phyloP scores from a whole-genome alignment of 1,140 invertebrate genomes.

The Glossosoma conforme region DNA sequence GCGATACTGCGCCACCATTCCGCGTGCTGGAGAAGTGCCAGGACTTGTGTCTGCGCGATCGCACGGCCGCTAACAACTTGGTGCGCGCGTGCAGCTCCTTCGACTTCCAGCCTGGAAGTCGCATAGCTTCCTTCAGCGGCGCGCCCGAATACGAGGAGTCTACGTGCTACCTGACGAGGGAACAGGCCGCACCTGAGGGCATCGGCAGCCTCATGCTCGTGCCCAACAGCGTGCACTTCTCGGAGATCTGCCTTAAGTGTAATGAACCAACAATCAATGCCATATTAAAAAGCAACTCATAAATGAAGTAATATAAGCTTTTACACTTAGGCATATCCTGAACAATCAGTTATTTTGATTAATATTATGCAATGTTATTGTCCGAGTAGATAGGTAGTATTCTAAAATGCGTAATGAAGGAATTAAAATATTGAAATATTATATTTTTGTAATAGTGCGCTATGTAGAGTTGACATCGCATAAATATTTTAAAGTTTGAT shows the following conservation, averaged over 20 bases:
- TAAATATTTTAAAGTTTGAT: no score
- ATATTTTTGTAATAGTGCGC: no score
- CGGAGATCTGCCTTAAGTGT: slow-evolving; percentile 86
- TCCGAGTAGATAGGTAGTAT: no score
- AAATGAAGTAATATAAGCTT: no score
- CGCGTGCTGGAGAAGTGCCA: slow-evolving; percentile 81
- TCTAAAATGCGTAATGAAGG: no score
- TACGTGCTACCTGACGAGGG: slow-evolving; percentile 79
- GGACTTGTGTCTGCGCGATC: slow-evolving; percentile 76
- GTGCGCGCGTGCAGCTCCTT: slow-evolving; percentile 79
- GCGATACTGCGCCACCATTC: slow-evolving; percentile 76
- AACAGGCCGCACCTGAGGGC: slow-evolving; percentile 77
- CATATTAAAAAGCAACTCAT: no score
- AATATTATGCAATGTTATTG: no score
- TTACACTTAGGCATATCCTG: no score
- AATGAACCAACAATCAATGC: no score
- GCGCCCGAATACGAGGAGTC: slow-evolving; percentile 85
- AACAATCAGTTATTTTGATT: no score
- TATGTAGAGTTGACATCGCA: no score
- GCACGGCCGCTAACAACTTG: slow-evolving; percentile 72
- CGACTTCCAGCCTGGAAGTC: slow-evolving; percentile 82
- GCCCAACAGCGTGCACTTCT: slow-evolving; percentile 82
- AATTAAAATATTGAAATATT: no score
- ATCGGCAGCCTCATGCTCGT: slow-evolving; percentile 79
- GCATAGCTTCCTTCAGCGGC: slow-evolving; percentile 74